A percentile compares a stretch with the other conserved stretches of the same genome.
Evolutionary conservation across 2,888 invertebrate species (phyloP).

Genomic region (Pseudanteris insignis): DNA sequence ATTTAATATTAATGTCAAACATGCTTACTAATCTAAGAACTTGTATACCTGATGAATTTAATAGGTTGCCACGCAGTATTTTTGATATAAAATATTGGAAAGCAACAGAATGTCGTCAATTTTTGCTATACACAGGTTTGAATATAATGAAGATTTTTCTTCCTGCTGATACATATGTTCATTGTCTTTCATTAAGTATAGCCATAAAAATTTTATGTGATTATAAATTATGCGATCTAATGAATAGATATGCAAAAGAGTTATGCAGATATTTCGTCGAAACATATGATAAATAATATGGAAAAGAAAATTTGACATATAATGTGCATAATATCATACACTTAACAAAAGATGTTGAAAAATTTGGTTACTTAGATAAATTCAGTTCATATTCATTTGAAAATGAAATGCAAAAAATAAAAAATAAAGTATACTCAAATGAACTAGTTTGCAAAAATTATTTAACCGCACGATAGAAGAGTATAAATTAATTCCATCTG

Average conservation of each 20-base stretch:
- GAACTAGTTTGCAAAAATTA: constrained; percentile 1
- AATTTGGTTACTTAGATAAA: not conserved
- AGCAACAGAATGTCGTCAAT: not conserved
- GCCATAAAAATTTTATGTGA: not conserved
- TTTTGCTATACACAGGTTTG: not conserved
- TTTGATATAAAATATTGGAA: not conserved
- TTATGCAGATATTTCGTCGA: not conserved
- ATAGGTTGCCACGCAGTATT: not conserved
- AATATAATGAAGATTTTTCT: not conserved
- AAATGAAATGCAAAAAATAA: not conserved
- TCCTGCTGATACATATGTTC: not conserved
- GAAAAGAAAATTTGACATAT: not conserved
- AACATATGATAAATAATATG: not conserved
- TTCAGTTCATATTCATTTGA: not conserved
- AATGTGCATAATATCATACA: not conserved
- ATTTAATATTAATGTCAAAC: not conserved
- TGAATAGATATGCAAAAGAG: not conserved
- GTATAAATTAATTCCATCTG: not conserved
- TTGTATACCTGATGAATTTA: not conserved
- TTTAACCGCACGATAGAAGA: not conserved
- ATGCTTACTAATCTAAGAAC: not conserved
- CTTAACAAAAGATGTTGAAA: not conserved
- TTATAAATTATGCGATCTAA: not conserved
- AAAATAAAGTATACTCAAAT: not conserved
- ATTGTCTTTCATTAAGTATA: not conserved